These are phyloP conservation scores for Sebastolobus alascanus DNA, from an alignment of 2,797 vertebrate genomes.

Conservation along the genomic window DNA sequence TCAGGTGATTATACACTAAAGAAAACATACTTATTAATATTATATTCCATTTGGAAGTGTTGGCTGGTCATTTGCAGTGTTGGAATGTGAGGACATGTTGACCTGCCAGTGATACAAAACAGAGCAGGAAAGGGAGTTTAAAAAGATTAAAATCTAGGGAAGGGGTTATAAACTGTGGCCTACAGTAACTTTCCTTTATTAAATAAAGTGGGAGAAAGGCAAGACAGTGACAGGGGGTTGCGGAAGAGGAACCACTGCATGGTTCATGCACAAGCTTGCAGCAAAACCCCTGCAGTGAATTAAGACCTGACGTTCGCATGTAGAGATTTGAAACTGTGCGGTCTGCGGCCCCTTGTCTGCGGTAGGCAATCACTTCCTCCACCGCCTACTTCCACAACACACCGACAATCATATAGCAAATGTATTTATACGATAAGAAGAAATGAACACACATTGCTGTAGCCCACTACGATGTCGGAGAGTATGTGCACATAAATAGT, in stretches of 20 bases:
- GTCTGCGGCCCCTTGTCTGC: neutral
- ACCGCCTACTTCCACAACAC: neutral
- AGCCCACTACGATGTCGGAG: too few species aligned
- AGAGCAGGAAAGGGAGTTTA: neutral
- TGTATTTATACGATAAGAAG: neutral
- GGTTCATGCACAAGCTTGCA: neutral
- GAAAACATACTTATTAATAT: too few species aligned
- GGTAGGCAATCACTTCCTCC: neutral
- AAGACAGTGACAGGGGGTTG: neutral
- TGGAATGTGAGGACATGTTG: neutral
- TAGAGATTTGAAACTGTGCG: neutral
- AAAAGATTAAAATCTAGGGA: neutral
- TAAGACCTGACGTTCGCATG: neutral
- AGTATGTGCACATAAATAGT: too few species aligned
- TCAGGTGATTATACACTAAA: too few species aligned
- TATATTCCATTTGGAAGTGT: neutral
- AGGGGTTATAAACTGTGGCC: neutral
- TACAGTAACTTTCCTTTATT: neutral
- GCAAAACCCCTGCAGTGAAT: neutral
- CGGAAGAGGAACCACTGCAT: neutral
- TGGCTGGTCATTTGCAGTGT: neutral
- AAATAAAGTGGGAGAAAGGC: neutral
- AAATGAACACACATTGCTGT: neutral
- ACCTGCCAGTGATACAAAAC: neutral
- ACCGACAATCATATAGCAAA: neutral